Evolutionary conservation across 2,113 vertebrate species (phyloP), one percentile per base, ranked within the genome.

Genomic region (Coturnix japonica): DNA sequence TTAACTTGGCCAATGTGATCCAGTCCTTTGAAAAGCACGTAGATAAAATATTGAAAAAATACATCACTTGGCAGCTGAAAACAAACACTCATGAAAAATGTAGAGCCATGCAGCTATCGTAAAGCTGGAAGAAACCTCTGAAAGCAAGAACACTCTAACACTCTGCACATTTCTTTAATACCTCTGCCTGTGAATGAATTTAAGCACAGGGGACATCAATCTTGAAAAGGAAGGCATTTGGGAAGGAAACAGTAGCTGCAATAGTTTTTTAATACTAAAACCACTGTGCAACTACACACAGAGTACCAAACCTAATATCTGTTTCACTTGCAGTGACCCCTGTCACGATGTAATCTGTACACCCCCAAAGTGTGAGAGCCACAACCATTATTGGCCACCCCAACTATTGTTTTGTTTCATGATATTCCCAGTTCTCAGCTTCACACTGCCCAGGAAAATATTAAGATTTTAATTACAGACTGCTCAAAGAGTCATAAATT

Each of bases 121-220:
- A 56, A 80, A 60, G 57, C 16, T 59, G 56, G 31, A 66, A 70
- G 31, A 22, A 70, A 70, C 44, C 35, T 71, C 18, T 83, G 18
- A 61, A 71, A 71, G 28, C 57, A 56, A 56, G 35, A 0, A 1
- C 5, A 18, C 2, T 35, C 33, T 13, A 0, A 1, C 5, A 18
- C 2, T 35, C 33, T 13, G 9, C 19, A 30, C 2, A 0, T 31
- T 67, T 26, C 53, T 81, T 60, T 44, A 65, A 44, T 51, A 5
- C 5, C 70, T 49, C 12, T 41, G 49, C 13, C 3, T 13, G 37
- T 16, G 57, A 53, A 51, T 31, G 13, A 35, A 44, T 31, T 64
- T 33, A 43, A 89, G 67, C 15, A 63, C 35, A 65, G 60, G 19
- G 1, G 1, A 20, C 7, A 72, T 39, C 23, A 31, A 47, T 22